phyloP scores from a whole-genome alignment of 2,888 invertebrate genomes.

The Napeogenes inachia region DNA sequence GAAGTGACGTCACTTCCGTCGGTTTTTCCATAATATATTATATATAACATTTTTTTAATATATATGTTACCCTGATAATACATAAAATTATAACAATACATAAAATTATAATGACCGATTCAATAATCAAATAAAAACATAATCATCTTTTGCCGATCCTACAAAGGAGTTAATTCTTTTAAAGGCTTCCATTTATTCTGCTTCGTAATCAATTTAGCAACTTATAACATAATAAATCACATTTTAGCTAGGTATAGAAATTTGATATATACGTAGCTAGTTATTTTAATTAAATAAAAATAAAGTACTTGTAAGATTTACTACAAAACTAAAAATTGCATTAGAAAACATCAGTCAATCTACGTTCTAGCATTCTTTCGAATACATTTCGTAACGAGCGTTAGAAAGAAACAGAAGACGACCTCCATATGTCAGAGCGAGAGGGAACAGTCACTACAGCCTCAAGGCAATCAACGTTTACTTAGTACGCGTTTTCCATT shows the following conservation, averaged over 20 bases:
- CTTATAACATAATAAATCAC: too few species aligned
- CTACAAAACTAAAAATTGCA: slow-evolving; percentile 28
- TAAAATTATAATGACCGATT: too few species aligned
- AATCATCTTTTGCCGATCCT: too few species aligned
- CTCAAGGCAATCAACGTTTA: slow-evolving; percentile 75
- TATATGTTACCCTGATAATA: too few species aligned
- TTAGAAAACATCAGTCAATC: slow-evolving; percentile 41
- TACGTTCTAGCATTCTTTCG: slow-evolving; percentile 53
- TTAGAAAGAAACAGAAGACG: slow-evolving; percentile 46
- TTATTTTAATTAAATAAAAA: too few species aligned
- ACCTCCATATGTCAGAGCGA: slow-evolving; percentile 34
- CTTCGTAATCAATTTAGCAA: too few species aligned
- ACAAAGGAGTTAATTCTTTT: too few species aligned
- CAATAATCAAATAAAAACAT: too few species aligned
- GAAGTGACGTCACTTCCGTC: slow-evolving; percentile 33
- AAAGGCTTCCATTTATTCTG: too few species aligned
- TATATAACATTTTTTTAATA: background rate
- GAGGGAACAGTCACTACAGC: slow-evolving; percentile 44
- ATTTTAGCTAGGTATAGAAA: too few species aligned
- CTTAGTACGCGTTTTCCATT: slow-evolving; percentile 58
- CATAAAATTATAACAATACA: too few species aligned
- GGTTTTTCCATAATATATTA: slow-evolving; percentile 26
- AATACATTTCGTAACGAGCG: slow-evolving; percentile 41
- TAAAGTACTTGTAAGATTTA: slow-evolving; percentile 8
- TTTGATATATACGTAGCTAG: too few species aligned